Evolutionary conservation across 2,797 vertebrate genomes (phyloP), one percentile per base, ranked within the genome.

Genomic region (Manis pentadactyla): DNA sequence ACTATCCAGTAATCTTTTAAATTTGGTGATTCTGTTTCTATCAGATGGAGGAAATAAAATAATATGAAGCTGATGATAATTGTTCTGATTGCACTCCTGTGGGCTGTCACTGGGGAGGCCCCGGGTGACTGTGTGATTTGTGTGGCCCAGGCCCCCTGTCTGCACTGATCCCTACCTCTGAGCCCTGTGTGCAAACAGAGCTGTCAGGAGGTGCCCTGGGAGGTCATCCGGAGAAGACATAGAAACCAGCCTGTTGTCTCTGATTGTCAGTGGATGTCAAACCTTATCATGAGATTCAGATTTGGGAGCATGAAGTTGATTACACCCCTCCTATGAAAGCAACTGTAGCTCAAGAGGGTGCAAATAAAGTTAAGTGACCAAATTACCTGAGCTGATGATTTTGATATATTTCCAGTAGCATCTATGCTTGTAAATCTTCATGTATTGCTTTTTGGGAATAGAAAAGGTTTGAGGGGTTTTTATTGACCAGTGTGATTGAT

Each of bases 1-100:
- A 78, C 90, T 73, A 51, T 69, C 61, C 69, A 73, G 79, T 57
- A 73, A 89, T 77, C 92, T 97, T 91, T 92, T 91, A 74, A 90
- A 92, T 93, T 69, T 84, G 74, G 75, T 71, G 74, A 37, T 66
- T 93, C 87, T 93, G 61, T 75, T 90, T 93, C 71, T 86, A 64
- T 73, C 37, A 49, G 83, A 37, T 61, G 69, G 49, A 93, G 59
- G 59, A 78, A 93, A 75, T 61, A 71, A 88, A 92, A 95, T 51
- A 92, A 75, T 53, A 23, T 2, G 64, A 95, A 83, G 83, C 10
- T n/a, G 78, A 63, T 95, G 82, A 37, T 27, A 75, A 77, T 39
- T 0, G 0, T 42, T 61, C 14, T 31, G 73, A 53, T 2, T 13
- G 29, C 19, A 29, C 63, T 17, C 68, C 12, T 18, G 0, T 0